Percentiles rank a stretch among this genome's conserved stretches.
phyloP scores from a whole-genome alignment of 2,888 invertebrate species.

The Fragum whitleyi region DNA sequence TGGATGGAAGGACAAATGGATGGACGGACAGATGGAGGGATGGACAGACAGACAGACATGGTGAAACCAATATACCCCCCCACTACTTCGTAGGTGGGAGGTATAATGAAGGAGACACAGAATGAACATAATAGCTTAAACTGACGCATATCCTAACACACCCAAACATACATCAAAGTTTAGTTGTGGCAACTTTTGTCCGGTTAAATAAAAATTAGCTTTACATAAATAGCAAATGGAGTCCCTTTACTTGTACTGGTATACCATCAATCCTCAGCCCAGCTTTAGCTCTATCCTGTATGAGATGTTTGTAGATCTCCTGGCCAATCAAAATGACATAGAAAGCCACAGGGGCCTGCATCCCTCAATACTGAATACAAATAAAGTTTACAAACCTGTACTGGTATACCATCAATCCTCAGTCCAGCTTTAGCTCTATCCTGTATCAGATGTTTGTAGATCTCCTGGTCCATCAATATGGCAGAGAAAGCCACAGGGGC shows the following conservation, averaged over 20 bases:
- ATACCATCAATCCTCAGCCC: conserved; percentile 79
- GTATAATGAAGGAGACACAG: too few relatives aligned
- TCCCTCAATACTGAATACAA: conserved; percentile 78
- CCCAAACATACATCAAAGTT: too few relatives aligned
- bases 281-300: conserved; percentile 67
- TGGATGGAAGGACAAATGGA: too few relatives aligned
- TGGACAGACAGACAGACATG: too few relatives aligned
- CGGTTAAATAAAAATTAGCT: too few relatives aligned
- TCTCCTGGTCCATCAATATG: conserved; percentile 77
- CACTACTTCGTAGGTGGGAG: too few relatives aligned
- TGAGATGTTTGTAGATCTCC: conserved; percentile 77
- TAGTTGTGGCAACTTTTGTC: too few relatives aligned
- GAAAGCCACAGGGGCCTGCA: conserved; percentile 79
- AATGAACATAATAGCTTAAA: too few relatives aligned
- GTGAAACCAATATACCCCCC: too few relatives aligned
- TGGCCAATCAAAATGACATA: conserved; percentile 78
- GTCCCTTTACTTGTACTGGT: conserved; percentile 82
- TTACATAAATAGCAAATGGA: too few relatives aligned
- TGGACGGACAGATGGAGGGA: too few relatives aligned
- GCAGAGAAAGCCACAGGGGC: conserved; percentile 80
- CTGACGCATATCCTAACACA: too few relatives aligned
- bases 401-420: conserved; percentile 77
- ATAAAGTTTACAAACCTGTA: conserved; percentile 72
- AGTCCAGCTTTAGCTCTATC: conserved; percentile 75
- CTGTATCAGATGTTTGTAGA: conserved; percentile 76